Conservation (phyloP, 2,797 vertebrate species). For the Petrocephalus schoutedeni region DNA sequence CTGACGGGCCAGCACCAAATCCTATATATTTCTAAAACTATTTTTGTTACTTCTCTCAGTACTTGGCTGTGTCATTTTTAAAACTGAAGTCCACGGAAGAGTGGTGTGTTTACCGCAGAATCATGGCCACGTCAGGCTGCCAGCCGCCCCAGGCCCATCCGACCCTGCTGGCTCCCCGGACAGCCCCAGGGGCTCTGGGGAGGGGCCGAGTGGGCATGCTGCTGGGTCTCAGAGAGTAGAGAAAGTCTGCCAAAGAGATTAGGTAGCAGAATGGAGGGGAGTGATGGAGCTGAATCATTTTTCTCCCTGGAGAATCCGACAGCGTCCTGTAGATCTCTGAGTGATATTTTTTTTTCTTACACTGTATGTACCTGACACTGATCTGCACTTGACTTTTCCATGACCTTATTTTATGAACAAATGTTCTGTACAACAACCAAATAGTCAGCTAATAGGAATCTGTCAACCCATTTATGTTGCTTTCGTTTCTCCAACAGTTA, state of each 20-base stretch:
- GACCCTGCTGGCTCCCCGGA: background rate
- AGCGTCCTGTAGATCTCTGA: background rate
- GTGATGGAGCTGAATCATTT: background rate
- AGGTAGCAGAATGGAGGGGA: background rate
- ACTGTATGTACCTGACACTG: background rate
- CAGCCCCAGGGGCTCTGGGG: background rate
- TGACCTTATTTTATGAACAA: background rate
- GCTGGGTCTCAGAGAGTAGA: background rate
- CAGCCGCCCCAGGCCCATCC: background rate
- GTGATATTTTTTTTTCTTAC: background rate
- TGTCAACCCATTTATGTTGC: background rate
- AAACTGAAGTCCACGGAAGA: background rate
- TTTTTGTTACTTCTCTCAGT: slow-evolving; percentile 35
- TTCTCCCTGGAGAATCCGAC: background rate
- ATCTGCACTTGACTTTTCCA: background rate
- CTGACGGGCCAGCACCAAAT: slow-evolving; percentile 24
- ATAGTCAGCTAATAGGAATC: background rate
- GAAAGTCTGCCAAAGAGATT: background rate
- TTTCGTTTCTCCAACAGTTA: background rate
- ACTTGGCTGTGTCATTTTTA: slow-evolving; percentile 16
- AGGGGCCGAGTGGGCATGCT: background rate
- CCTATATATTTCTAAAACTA: slow-evolving; percentile 31
- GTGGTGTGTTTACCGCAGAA: background rate
- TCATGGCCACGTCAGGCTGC: background rate
- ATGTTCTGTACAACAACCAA: slow-evolving; percentile 4